Evolutionary conservation across 2,888 invertebrate genomes (phyloP), one percentile per base, ranked within the genome.

Genomic region (Cylloceria caligata): DNA sequence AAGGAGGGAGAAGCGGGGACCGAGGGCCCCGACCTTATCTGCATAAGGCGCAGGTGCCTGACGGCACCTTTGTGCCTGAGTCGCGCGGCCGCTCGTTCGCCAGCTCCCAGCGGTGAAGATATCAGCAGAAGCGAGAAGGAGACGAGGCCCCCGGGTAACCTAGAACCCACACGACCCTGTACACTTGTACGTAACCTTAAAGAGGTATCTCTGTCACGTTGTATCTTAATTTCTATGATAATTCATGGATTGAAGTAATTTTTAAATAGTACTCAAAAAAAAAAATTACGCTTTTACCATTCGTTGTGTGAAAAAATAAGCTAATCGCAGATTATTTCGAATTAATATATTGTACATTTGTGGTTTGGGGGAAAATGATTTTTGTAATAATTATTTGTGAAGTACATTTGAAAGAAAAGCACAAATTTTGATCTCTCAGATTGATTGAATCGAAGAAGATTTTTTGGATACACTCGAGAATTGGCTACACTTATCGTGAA

Each of bases 1-100:
- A 49, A 42, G 19, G 57, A 64, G 55, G 85, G 76, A 83, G 81
- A 78, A 7, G 16, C 30, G 84, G 83, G 79, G 80, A 83, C 77
- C 83, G 76, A 82, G 74, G 88, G 87, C 87, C 86, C 83, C 84
- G 86, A 87, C 85, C 90, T 92, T 92, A 92, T 92, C 92, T 91
- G 91, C 90, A 90, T 90, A 88, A 90, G 89, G 89, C 86, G 88
- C 92, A 92, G 92, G 92, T 92, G 92, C 88, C 87, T 86, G 88
- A 88, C 90, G 88, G 91, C 89, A 88, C 88, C 89, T 91, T 91
- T 90, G 88, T 86, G 77, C 52, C 67, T 42, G 21, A 52, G 67
- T 68, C 68, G 34, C 57, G 34, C 57, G 45, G 21, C 34, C 68
- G 36, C 34, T 52, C 67, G 27, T 19, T 67, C 75, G 19, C 21